Percentiles rank a stretch among this genome's conserved stretches.
Conservation (phyloP, 2,113 vertebrate genomes). For the Psittacula cyanocephala region DNA sequence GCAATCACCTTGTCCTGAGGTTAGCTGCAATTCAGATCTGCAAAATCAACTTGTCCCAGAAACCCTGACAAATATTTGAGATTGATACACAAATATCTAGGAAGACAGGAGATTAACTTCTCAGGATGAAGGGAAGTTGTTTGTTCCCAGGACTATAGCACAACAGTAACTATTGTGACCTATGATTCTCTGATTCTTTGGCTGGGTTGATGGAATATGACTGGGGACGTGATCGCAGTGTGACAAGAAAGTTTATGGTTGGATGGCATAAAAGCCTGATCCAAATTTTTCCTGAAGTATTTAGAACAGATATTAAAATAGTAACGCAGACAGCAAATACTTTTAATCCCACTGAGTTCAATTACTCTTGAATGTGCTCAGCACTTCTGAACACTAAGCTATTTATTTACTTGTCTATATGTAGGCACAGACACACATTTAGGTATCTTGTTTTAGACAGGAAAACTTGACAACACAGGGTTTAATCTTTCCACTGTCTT, state of each 20-base stretch:
- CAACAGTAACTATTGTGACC: background rate
- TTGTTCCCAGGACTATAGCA: background rate
- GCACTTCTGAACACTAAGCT: slow-evolving; percentile 4
- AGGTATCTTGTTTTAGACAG: background rate
- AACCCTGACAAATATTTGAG: background rate
- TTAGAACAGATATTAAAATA: slow-evolving; percentile 27
- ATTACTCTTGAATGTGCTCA: background rate
- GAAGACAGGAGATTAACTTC: background rate
- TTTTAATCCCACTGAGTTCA: slow-evolving; percentile 17
- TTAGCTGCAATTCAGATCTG: background rate
- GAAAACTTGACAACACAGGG: background rate
- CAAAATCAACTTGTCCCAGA: background rate
- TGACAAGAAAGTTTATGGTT: background rate
- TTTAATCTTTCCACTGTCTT: background rate
- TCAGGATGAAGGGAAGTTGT: background rate
- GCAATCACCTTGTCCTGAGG: background rate
- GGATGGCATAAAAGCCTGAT: background rate
- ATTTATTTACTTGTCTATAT: background rate
- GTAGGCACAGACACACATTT: background rate
- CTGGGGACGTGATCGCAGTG: background rate
- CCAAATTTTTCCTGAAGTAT: background rate
- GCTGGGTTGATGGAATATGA: background rate
- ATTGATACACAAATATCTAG: background rate
- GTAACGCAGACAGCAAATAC: background rate
- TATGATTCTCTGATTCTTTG: background rate